Conservation (phyloP, 2,113 vertebrate species). For the Aegotheles bennettii region DNA sequence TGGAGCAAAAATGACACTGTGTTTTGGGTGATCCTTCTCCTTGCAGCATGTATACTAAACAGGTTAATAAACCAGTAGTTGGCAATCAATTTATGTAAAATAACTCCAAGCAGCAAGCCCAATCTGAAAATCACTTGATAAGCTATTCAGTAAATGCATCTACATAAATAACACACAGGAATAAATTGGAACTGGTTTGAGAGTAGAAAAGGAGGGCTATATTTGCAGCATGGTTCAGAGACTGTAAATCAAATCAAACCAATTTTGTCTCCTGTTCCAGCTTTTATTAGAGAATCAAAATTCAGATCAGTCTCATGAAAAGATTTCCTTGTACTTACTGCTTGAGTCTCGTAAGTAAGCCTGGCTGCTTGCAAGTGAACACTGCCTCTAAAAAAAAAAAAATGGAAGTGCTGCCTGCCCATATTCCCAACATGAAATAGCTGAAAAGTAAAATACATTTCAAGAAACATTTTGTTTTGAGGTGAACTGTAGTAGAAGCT, state of each 20-base stretch:
- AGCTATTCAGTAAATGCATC: conserved; percentile 30
- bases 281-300: conserved; percentile 53
- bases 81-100: not conserved
- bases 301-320: conserved; percentile 37
- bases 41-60: not conserved
- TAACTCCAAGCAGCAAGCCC: not conserved
- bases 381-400: not conserved
- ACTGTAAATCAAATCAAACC: conserved; percentile 49
- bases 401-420: not conserved
- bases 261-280: conserved; percentile 37
- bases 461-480: not conserved
- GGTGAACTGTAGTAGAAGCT: not conserved
- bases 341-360: not conserved
- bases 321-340: not conserved
- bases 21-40: not conserved
- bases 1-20: not conserved
- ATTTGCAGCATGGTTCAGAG: not conserved
- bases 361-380: not conserved
- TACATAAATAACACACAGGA: conserved; percentile 1
- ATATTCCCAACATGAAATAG: not conserved
- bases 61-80: not conserved
- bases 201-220: not conserved
- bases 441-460: not conserved
- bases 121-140: conserved; percentile 33
- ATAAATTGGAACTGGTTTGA: not conserved